Evolutionary conservation across 2,113 vertebrate genomes (phyloP).

Genomic region (Trematomus loennbergii): DNA sequence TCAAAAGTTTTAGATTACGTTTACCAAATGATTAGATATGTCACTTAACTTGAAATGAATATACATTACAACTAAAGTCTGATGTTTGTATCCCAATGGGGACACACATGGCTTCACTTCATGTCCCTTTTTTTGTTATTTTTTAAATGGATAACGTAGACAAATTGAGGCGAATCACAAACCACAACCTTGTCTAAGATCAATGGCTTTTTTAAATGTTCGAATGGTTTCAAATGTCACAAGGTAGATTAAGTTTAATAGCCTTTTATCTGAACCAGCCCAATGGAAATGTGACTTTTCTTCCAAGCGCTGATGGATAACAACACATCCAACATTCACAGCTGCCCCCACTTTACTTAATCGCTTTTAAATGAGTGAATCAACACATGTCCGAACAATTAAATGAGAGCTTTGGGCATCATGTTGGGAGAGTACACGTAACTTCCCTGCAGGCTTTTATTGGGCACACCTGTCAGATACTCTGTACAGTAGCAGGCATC

Average conservation of each 20-base stretch:
- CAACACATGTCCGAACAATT: not conserved
- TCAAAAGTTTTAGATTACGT: too few species aligned
- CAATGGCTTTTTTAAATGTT: too few species aligned
- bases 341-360: not conserved
- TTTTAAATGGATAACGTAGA: too few species aligned
- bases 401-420: not conserved
- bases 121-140: too few species aligned
- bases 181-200: too few species aligned
- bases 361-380: not conserved
- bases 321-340: not conserved
- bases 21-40: too few species aligned
- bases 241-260: not conserved
- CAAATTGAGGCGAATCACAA: too few species aligned
- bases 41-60: too few species aligned
- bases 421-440: slow-evolving; percentile 3
- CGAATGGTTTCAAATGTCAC: too few species aligned
- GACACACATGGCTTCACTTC: too few species aligned
- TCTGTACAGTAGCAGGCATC: not conserved
- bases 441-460: not conserved
- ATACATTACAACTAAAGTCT: too few species aligned
- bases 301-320: not conserved
- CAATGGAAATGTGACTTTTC: not conserved
- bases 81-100: too few species aligned
- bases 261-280: not conserved
- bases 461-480: not conserved